A percentile compares a stretch with the other conserved stretches of the same genome.
Conservation (phyloP, 2,113 vertebrate genomes). For the Gnathonemus longibarbis region DNA sequence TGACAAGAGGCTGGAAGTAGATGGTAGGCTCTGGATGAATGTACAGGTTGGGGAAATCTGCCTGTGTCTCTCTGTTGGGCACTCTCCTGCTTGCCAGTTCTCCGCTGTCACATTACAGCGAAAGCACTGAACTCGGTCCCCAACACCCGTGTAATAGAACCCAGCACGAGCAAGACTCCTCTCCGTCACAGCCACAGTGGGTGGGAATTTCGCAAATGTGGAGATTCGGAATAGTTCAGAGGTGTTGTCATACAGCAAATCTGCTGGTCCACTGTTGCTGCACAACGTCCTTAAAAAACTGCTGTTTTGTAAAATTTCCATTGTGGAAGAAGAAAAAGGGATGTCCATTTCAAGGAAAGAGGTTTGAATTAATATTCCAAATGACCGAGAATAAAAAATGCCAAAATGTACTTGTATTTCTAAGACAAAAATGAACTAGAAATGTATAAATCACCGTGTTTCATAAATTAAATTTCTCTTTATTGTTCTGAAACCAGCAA, state of each 20-base stretch:
- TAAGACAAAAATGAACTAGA: neutral
- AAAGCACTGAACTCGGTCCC: slow-evolving; percentile 88
- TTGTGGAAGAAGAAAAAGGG: slow-evolving; percentile 54
- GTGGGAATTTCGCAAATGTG: slow-evolving; percentile 77
- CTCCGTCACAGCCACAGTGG: slow-evolving; percentile 64
- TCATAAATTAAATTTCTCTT: neutral
- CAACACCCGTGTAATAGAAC: slow-evolving; percentile 84
- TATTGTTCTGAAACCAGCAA: neutral
- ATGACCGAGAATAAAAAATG: neutral
- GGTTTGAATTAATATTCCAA: slow-evolving; percentile 57
- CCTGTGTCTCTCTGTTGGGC: slow-evolving; percentile 78
- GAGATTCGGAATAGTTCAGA: slow-evolving; percentile 92
- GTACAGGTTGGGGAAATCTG: slow-evolving; percentile 76
- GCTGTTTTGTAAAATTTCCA: slow-evolving; percentile 78
- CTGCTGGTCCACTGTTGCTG: slow-evolving; percentile 60
- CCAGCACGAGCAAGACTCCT: slow-evolving; percentile 87
- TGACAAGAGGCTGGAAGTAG: slow-evolving; percentile 59
- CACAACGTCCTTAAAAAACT: slow-evolving; percentile 63
- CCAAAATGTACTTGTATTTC: neutral
- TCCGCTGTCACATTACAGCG: slow-evolving; percentile 78
- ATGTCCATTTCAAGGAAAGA: slow-evolving; percentile 79
- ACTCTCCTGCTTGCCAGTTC: slow-evolving; percentile 86
- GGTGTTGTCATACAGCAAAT: slow-evolving; percentile 81
- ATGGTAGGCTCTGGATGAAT: slow-evolving; percentile 74
- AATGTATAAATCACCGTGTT: neutral